Base-by-base conservation (phyloP, 2,797 vertebrate genomes). In the Pseudomugil tenellus region DNA sequence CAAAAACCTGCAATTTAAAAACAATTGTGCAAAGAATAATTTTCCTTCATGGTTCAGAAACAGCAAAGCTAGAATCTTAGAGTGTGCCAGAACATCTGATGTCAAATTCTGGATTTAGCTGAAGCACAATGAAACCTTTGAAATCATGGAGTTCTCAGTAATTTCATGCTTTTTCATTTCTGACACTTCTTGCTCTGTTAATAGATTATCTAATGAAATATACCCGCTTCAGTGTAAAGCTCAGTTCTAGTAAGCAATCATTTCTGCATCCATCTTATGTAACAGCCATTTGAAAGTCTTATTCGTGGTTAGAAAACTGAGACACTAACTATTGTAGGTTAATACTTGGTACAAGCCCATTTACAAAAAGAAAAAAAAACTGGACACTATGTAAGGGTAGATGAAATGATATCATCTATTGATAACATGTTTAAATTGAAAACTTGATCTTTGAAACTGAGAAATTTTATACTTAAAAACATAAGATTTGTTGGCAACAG, bases 261-360 rank as follows among this genome's bases (percentile, higher is more conserved):
- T 83, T 80, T 85, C 77, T 82, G 71, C 43, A 76, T 66, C 57
- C 62, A 72, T 39, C 68, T 75, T 70, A 59, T 74, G 77, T 66
- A 86, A 74, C 71, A 58, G 57, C 34, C 35, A 43, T 49, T 72
- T 54, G 54, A 58, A 57, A 23, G 62, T 68, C 58, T 68, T 67
- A 70, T 71, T 83, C 56, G 4, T 29, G 16, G 26, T 29, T 53
- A 29, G 14, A 17, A 53, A 53, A 17, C 16, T n/a, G n/a, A n/a
- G n/a, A 26, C 25, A 28, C 14, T 14, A 53, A 26, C 3, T 9
- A 14, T 2, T 12, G 41, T 43, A 9, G 41, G 17, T n/a, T 46
- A 7, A 46, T 21, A 46, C 3, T 21, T 46, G 9, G 3, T 46
- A 21, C n/a, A 46, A 46, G 46, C 1, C 48, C 11, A 16, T 48